Evolutionary conservation across 2,888 invertebrate species (phyloP), one percentile per base, ranked within the genome.

Genomic region (Lithosia quadra): DNA sequence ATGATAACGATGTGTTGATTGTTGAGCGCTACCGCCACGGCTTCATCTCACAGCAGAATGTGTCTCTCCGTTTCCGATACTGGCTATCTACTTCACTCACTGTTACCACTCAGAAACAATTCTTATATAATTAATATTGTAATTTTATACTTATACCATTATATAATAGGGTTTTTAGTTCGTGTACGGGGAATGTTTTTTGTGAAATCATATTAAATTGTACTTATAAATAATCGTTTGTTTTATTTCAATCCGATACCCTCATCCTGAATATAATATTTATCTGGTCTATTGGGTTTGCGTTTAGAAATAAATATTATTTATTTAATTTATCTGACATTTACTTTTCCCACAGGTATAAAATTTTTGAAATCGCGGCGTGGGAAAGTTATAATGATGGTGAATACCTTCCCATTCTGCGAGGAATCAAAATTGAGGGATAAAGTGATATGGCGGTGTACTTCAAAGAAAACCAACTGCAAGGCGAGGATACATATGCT

Each of bases 121-220:
- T 92, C 89, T 91, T 91, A 87, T 80, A 82, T 84, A 80, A 82
- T 86, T 85, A 82, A 87, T 92, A 91, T 90, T 86, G 92, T 94
- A 93, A 93, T 93, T 93, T 92, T 93, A 91, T 93, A 93, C 92
- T 90, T 93, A 87, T 86, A 93, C 91, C 92, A 92, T 89, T 91
- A 86, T 92, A 90, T 90, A 77, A 84, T 93, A 93, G 90, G 91
- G 88, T 89, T 49, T 91, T 90, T 91, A 91, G 91, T 94, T 94
- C 87, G 88, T 93, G 90, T 93, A 92, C 87, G 90, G 94, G 93
- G 91, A 92, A 93, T 90, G 92, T 95, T 93, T 67, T 80, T 94
- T 94, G 94, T 95, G 94, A 90, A 92, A 92, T 91, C 89, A 91
- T 91, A 94, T 92, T 94, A 95, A 92, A 94, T 92, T 94, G 94